Conservation (phyloP, 1,140 invertebrate genomes). For the Diachasmimorpha longicaudata region DNA sequence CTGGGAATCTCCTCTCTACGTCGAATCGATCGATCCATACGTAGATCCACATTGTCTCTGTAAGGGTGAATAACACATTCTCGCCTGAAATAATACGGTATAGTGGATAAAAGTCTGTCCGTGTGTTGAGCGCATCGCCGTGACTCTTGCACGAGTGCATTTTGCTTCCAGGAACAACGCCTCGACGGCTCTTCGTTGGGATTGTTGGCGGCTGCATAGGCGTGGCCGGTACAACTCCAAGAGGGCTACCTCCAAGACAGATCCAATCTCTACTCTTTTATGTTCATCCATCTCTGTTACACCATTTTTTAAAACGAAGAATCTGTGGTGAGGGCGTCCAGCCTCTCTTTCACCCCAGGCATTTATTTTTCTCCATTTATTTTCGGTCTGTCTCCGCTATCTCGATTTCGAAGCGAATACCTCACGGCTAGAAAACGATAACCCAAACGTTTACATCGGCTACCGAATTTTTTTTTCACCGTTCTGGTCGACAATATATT, state of each 20-base stretch:
- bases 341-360: neutral
- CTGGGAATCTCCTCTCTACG: neutral
- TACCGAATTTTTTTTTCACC: conserved; percentile 9
- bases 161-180: conserved; percentile 19
- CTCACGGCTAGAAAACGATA: conserved; percentile 18
- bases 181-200: conserved; percentile 20
- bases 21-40: neutral
- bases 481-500: no score
- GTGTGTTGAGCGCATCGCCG: conserved; percentile 1
- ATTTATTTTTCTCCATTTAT: conserved; percentile 4
- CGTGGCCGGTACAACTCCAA: neutral
- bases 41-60: neutral
- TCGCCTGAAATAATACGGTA: neutral
- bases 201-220: conserved; percentile 27
- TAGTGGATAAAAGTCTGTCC: neutral
- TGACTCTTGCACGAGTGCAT: conserved; percentile 22
- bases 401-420: neutral
- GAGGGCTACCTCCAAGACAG: neutral
- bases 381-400: neutral
- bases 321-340: no score
- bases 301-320: no score
- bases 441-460: conserved; percentile 23
- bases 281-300: neutral
- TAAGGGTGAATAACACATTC: neutral
- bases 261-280: conserved; percentile 13